These are phyloP conservation scores for Orchesellides sinensis DNA, from an alignment of 2,888 invertebrate species.

Conservation along the genomic window DNA sequence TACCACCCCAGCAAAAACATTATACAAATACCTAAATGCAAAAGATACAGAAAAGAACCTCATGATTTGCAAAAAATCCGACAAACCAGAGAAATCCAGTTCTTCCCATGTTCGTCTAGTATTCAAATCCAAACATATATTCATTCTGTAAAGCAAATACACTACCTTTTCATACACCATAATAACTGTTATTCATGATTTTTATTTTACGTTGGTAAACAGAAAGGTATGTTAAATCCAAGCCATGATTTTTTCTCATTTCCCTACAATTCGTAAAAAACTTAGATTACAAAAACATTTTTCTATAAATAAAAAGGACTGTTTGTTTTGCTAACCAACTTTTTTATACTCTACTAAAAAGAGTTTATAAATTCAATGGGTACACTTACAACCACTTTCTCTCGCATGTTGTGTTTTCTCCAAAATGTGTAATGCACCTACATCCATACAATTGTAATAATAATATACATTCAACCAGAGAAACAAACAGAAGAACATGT, in stretches of 20 bases:
- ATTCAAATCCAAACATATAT: too few species aligned
- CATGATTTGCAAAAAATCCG: too few species aligned
- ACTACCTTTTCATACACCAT: slow-evolving; percentile 3
- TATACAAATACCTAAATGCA: too few species aligned
- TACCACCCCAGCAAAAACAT: too few species aligned
- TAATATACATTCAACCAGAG: slow-evolving; percentile 29
- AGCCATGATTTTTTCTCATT: slow-evolving; percentile 71
- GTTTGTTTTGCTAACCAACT: slow-evolving; percentile 72
- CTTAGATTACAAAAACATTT: slow-evolving; percentile 73
- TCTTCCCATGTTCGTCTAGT: too few species aligned
- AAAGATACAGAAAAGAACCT: too few species aligned
- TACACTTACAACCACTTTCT: slow-evolving; percentile 63
- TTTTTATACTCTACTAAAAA: slow-evolving; percentile 67
- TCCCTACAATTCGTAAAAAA: slow-evolving; percentile 70
- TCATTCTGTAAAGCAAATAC: neutral
- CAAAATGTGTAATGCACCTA: slow-evolving; percentile 5
- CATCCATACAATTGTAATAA: slow-evolving; percentile 43
- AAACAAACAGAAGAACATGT: neutral
- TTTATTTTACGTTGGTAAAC: slow-evolving; percentile 24
- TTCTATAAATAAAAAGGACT: slow-evolving; percentile 61
- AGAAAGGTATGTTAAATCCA: slow-evolving; percentile 61
- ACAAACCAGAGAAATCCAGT: too few species aligned
- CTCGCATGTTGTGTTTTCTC: neutral
- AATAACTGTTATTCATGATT: slow-evolving; percentile 19
- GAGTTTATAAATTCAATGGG: slow-evolving; percentile 73